These are phyloP conservation scores for Epinephelus coioides DNA, from an alignment of 2,797 vertebrate species.

Conservation along the genomic window DNA sequence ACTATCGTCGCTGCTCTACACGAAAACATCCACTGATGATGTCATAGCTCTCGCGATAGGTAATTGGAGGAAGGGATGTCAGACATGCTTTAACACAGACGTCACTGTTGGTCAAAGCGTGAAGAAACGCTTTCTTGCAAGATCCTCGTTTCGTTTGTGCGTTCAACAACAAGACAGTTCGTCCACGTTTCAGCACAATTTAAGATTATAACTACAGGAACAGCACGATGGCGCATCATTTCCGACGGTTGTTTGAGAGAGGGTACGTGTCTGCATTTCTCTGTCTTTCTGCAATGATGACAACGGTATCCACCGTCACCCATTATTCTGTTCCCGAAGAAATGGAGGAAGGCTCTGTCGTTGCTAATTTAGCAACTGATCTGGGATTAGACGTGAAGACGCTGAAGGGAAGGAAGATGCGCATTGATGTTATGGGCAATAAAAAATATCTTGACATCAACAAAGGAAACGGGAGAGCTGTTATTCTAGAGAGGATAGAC, in stretches of 20 bases:
- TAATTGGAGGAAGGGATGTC: slow-evolving; percentile 17
- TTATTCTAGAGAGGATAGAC: slow-evolving; percentile 76
- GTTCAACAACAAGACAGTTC: neutral
- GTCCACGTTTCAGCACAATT: neutral
- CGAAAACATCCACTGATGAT: slow-evolving; percentile 42
- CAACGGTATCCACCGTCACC: slow-evolving; percentile 59
- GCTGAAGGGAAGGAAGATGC: slow-evolving; percentile 66
- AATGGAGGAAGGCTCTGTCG: slow-evolving; percentile 80
- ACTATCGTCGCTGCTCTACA: slow-evolving; percentile 65
- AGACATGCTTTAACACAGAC: neutral
- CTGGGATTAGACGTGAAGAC: slow-evolving; percentile 76
- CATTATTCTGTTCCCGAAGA: slow-evolving; percentile 85
- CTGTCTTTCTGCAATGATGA: slow-evolving; percentile 23
- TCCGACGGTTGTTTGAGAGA: neutral
- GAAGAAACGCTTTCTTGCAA: neutral
- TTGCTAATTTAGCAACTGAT: slow-evolving; percentile 84
- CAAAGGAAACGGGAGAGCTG: slow-evolving; percentile 75
- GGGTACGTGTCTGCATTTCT: slow-evolving; percentile 48
- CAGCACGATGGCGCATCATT: slow-evolving; percentile 2
- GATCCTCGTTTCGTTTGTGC: neutral
- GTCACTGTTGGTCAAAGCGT: neutral
- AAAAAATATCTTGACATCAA: slow-evolving; percentile 81
- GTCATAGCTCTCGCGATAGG: slow-evolving; percentile 30
- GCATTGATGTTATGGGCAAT: slow-evolving; percentile 73
- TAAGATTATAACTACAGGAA: neutral